These are phyloP conservation scores for Malacoctenus gilli DNA, from an alignment of 2,797 vertebrate genomes.

Conservation along the genomic window DNA sequence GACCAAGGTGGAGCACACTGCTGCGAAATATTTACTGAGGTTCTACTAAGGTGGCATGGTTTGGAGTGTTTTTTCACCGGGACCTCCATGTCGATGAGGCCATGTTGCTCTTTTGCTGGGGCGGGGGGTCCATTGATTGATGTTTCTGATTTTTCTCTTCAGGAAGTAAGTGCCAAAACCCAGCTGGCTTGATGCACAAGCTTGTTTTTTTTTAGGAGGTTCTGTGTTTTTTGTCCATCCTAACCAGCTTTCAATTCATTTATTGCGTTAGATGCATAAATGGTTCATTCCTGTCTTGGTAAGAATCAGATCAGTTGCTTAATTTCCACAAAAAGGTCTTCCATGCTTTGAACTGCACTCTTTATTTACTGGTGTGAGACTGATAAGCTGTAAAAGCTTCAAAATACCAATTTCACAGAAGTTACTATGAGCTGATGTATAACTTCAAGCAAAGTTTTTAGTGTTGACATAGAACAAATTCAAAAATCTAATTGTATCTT, in stretches of 20 bases:
- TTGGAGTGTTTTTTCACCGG: constrained; percentile 16
- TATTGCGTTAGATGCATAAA: too few species aligned
- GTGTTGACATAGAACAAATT: too few species aligned
- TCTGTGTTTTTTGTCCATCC: too few species aligned
- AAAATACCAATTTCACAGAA: background rate
- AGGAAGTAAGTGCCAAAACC: constrained; percentile 46
- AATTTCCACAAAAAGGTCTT: background rate
- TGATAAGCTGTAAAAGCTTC: background rate
- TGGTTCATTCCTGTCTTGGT: background rate
- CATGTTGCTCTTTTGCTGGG: constrained; percentile 23
- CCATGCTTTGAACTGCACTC: background rate
- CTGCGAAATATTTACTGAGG: constrained; percentile 27
- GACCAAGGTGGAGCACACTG: background rate
- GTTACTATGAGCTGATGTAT: too few species aligned
- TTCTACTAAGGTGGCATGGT: constrained; percentile 11
- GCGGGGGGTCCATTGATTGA: constrained; percentile 61
- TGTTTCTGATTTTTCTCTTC: constrained; percentile 59
- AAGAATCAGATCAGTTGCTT: background rate
- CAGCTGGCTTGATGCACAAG: too few species aligned
- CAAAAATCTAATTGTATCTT: too few species aligned
- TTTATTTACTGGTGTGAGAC: background rate
- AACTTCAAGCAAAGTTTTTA: too few species aligned
- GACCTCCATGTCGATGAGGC: background rate
- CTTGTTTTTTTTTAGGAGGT: too few species aligned
- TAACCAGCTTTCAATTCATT: too few species aligned